phyloP scores from a whole-genome alignment of 2,113 vertebrate species.

The Stictonetta naevosa region DNA sequence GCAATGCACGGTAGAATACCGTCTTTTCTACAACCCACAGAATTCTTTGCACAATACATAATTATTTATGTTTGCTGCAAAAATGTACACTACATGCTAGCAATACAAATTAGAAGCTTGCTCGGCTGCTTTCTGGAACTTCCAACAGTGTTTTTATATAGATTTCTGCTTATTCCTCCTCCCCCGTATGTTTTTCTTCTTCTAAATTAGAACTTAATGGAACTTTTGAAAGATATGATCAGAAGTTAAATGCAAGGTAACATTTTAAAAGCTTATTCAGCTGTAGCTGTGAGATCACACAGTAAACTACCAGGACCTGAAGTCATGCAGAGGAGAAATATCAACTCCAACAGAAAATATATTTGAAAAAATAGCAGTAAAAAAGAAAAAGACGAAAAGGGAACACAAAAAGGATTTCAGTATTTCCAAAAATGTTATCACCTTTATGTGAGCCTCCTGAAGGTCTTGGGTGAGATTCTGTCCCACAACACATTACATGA shows the following conservation, averaged over 20 bases:
- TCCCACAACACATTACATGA: not conserved
- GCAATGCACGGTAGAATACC: rapidly evolving
- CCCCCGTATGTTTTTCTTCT: not conserved
- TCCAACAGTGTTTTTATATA: conserved; percentile 9
- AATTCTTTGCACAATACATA: not conserved
- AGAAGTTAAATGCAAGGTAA: conserved; percentile 17
- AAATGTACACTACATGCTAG: not conserved
- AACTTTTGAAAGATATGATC: conserved; percentile 40
- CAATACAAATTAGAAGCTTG: not conserved
- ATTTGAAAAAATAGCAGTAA: not conserved
- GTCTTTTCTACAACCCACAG: not conserved
- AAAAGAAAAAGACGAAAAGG: not conserved
- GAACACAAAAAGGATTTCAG: not conserved
- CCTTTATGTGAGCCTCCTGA: not conserved
- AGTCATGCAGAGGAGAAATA: conserved; percentile 18
- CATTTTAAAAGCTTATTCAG: conserved; percentile 13
- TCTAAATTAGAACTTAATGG: not conserved
- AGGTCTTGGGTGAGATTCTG: not conserved
- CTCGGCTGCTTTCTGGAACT: not conserved
- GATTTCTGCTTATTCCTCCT: not conserved
- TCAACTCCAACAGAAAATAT: not conserved
- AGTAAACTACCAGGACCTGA: conserved; percentile 28
- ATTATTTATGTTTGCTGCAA: not conserved
- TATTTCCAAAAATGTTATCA: not conserved
- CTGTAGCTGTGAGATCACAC: conserved; percentile 41